Conservation (phyloP, 2,113 vertebrate species). For the Mus pahari region DNA sequence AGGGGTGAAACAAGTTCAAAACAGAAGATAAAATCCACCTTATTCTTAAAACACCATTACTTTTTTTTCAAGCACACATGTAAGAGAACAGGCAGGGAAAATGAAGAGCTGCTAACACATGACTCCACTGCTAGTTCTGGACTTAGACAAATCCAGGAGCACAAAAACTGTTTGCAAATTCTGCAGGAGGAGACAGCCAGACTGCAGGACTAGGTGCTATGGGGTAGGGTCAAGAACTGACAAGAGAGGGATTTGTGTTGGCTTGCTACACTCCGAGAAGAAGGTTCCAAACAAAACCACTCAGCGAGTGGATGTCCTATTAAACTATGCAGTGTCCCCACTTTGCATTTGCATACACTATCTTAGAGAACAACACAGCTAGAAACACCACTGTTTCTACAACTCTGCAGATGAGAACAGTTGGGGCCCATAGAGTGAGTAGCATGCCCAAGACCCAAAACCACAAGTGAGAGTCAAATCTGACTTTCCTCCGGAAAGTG, state of each 20-base stretch:
- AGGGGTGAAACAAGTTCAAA: background rate
- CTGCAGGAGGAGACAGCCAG: background rate
- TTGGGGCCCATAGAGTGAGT: background rate
- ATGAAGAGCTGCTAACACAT: background rate
- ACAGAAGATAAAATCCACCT: background rate
- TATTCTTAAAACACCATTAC: background rate
- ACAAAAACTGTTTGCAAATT: background rate
- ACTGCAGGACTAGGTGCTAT: background rate
- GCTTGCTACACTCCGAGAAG: background rate
- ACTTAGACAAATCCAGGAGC: background rate
- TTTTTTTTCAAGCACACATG: background rate
- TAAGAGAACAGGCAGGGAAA: background rate
- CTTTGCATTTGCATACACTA: background rate
- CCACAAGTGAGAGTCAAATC: background rate
- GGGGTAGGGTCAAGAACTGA: background rate
- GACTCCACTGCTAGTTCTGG: background rate
- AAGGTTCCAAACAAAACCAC: background rate
- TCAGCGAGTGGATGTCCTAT: background rate
- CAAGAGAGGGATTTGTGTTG: background rate
- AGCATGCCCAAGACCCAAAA: background rate
- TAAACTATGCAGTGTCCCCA: fast-evolving
- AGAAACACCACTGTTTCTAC: background rate
- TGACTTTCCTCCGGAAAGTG: background rate
- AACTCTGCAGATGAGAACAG: background rate
- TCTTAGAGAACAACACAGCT: background rate